Evolutionary conservation across 2,797 vertebrate species (phyloP).

Genomic region (Hydrolagus colliei): DNA sequence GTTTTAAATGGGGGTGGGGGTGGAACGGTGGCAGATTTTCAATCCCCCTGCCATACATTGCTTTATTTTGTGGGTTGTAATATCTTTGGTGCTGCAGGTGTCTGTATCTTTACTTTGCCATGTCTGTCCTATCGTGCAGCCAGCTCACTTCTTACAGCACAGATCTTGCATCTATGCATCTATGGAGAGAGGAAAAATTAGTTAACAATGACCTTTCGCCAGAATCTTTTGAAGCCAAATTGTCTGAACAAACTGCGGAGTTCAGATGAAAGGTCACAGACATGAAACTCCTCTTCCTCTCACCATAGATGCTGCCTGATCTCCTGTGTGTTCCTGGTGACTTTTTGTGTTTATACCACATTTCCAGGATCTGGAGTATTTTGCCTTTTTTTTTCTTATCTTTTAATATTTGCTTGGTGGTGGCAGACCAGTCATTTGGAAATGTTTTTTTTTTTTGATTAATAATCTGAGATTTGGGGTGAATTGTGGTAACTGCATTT

Average conservation of each 20-base stretch:
- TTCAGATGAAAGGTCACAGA: background rate
- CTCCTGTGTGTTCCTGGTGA: background rate
- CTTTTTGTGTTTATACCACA: background rate
- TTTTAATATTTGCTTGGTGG: background rate
- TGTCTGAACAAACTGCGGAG: no score
- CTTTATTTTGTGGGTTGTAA: background rate
- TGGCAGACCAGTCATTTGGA: no score
- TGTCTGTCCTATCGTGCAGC: no score
- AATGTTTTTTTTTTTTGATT: no score
- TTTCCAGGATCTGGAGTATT: background rate
- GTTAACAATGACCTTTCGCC: conserved; percentile 27
- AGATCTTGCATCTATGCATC: no score
- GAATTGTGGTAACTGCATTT: no score
- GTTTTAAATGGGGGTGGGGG: no score
- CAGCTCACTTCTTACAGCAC: no score
- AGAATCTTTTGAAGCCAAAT: conserved; percentile 59
- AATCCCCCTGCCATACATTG: background rate
- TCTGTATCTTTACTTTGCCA: no score
- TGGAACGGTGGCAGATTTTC: background rate
- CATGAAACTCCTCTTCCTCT: background rate
- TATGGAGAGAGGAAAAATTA: no score
- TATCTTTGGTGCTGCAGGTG: background rate
- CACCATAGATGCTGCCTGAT: background rate
- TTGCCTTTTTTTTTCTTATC: background rate
- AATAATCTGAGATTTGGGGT: no score